Conservation (phyloP, 2,113 vertebrate species). For the Pelodiscus sinensis region DNA sequence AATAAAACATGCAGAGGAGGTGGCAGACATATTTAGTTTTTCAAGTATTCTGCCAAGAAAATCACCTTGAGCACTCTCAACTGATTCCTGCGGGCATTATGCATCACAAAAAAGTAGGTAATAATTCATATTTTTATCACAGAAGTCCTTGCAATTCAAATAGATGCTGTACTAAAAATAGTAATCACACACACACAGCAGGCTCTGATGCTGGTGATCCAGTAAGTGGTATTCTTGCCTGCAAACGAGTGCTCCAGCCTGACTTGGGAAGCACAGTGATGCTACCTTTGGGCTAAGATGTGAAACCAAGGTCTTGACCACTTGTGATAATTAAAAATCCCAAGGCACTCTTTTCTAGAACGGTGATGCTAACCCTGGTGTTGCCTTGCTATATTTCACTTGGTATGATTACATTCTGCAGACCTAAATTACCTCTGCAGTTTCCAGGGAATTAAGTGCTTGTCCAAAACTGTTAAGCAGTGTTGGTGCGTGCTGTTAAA, state of each 20-base stretch:
- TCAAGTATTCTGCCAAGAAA: background rate
- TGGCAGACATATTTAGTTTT: background rate
- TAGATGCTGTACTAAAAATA: background rate
- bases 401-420: background rate
- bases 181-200: background rate
- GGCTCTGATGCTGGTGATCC: background rate
- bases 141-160: conserved; percentile 10
- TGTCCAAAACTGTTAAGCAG: background rate
- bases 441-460: background rate
- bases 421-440: background rate
- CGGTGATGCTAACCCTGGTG: background rate
- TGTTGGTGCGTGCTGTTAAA: background rate
- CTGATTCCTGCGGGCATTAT: background rate
- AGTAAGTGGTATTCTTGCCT: background rate
- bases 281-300: conserved; percentile 38
- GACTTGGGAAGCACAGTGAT: background rate
- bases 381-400: background rate
- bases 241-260: background rate
- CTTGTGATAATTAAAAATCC: background rate
- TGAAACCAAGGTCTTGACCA: background rate
- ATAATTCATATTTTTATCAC: conserved; percentile 25
- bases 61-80: background rate
- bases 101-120: background rate
- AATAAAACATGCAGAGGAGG: background rate
- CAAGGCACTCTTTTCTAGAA: background rate